Base-by-base conservation (phyloP, 2,888 invertebrate genomes). In the Drosophila phalerata region DNA sequence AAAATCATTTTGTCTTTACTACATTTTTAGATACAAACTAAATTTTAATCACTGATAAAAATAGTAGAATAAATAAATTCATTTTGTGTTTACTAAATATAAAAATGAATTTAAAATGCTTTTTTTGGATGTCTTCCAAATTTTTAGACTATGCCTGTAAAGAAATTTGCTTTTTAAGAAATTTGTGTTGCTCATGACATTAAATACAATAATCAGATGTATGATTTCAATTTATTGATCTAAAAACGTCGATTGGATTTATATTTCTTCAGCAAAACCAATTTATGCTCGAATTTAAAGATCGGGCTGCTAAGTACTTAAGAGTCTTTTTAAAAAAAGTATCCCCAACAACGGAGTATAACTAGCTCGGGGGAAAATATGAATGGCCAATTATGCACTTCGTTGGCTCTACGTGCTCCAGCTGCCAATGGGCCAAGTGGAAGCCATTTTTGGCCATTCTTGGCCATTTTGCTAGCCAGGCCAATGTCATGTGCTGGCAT, bases 331-430 rank as follows among this genome's bases (percentile, higher is more conserved):
- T 5, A 48, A 47, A 28, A 3, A 11, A 11, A 57, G 19, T 17
- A 28, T 15, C 17, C 15, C 13, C 25, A 25, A n/a, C 13, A n/a
- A 32, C 25, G 52, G 19, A 43, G 57, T 32, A 3, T 5, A 56
- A 40, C 69, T 42, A 19, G 28, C 55, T 55, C 45, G 5, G 17
- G 17, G 28, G 52, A 70, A 86, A 86, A 88, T 85, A 85, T 85
- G 81, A 88, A 90, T 89, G 90, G 76, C 85, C 85, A 90, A 90
- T 90, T 90, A 90, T 87, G 86, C 90, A 90, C 76, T 90, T 85
- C 90, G 90, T 90, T 90, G 88, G 83, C 55, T 79, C 84, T 85
- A 86, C 86, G 84, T 86, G 84, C 75, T 69, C 52, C 53, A 84
- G 73, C 53, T 86, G 78, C 81, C 84, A 85, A 88, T 78, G 52